Percentiles rank a stretch among this genome's conserved stretches.
phyloP scores from a whole-genome alignment of 2,113 vertebrate species.

The Gasterosteus aculeatus region DNA sequence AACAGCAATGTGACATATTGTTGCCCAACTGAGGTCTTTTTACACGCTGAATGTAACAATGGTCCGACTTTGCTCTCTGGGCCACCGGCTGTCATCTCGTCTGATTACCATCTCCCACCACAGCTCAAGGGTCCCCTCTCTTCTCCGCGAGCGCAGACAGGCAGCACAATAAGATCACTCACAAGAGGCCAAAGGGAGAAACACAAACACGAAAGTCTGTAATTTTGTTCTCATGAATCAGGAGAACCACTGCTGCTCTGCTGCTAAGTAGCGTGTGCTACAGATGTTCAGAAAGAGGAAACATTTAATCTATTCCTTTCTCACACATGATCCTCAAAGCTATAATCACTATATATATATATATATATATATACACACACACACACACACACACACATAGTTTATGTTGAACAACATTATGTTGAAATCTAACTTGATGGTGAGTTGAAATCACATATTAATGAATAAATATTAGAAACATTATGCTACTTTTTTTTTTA shows the following conservation, averaged over 20 bases:
- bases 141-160: constrained; percentile 45
- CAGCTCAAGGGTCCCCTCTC: constrained; percentile 58
- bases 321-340: neutral
- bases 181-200: constrained; percentile 25
- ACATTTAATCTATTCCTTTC: neutral
- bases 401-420: neutral
- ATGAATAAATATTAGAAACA: neutral
- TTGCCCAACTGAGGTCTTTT: constrained; percentile 35
- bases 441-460: neutral
- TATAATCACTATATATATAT: neutral
- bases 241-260: neutral
- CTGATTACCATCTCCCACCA: constrained; percentile 66
- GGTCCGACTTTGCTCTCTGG: constrained; percentile 56
- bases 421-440: neutral
- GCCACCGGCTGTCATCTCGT: constrained; percentile 64
- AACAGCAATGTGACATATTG: constrained; percentile 35
- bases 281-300: constrained; percentile 11
- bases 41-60: constrained; percentile 48
- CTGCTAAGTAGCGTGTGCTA: neutral
- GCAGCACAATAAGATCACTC: constrained; percentile 58
- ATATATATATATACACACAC: no score
- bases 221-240: constrained; percentile 14
- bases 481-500: neutral
- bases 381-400: neutral
- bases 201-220: constrained; percentile 21